These are phyloP conservation scores for Lasioglossum lativentre DNA, from an alignment of 2,888 invertebrate species.

Conservation along the genomic window DNA sequence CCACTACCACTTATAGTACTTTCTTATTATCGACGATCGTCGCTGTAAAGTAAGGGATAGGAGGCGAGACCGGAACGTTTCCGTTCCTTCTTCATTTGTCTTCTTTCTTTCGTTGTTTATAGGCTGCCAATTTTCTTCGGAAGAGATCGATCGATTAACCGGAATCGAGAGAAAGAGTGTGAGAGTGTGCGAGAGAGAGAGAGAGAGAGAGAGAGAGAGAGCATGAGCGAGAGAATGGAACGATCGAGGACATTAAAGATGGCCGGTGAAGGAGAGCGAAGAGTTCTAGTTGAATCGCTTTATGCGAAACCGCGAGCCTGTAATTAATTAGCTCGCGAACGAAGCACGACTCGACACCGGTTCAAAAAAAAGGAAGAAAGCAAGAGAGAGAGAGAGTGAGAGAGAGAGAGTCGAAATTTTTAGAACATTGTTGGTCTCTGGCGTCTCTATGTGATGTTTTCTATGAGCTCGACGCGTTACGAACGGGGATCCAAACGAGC, in stretches of 20 bases:
- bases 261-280: not conserved
- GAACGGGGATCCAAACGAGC: conserved; percentile 57
- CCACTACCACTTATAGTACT: conserved; percentile 58
- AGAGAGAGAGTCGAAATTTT: conserved; percentile 31
- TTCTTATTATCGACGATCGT: conserved; percentile 55
- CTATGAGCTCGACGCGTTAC: conserved; percentile 52
- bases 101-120: conserved; percentile 35
- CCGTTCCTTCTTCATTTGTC: conserved; percentile 4
- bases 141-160: conserved; percentile 14
- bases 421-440: conserved; percentile 52
- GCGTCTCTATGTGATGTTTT: conserved; percentile 56
- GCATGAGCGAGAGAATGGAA: not conserved
- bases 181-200: not conserved
- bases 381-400: not conserved
- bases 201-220: not conserved
- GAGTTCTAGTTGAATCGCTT: not conserved
- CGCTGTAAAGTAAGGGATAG: conserved; percentile 60
- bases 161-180: not conserved
- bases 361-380: not conserved
- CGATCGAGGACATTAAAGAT: not conserved
- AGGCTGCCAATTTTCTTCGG: conserved; percentile 71
- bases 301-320: not conserved
- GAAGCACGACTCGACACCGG: not conserved
- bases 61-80: conserved; percentile 59
- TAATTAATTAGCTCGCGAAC: not conserved